Evolutionary conservation across 2,888 invertebrate species (phyloP), one percentile per base, ranked within the genome.

Genomic region (Idaea dimidiata): DNA sequence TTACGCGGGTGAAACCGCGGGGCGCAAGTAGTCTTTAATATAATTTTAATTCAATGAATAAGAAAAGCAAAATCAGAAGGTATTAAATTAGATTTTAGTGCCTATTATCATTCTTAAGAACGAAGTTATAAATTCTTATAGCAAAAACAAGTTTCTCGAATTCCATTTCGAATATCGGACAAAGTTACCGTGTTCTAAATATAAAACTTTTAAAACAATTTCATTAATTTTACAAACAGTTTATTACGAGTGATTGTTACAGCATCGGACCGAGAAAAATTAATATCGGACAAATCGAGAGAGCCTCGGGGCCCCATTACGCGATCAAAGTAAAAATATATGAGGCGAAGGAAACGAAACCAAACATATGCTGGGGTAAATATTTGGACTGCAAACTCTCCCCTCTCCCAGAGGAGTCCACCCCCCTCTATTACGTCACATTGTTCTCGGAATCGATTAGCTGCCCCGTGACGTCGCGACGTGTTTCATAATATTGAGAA

Each of bases 311-410:
- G 82, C 83, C 83, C 86, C 79, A 88, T 91, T 91, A 89, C 82
- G 69, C 83, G 85, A 88, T 89, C 88, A 89, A 89, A 90, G 90
- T 86, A 87, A 91, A 91, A 91, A 91, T 91, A 91, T 91, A 91
- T 91, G 91, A 91, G 84, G 87, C 89, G 87, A 83, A 89, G 88
- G 86, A 89, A 91, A 91, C 87, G 91, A 91, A 91, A 89, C 88
- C 89, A 90, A 91, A 89, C 91, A 91, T 89, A 89, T 89, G 89
- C 88, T 80, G 79, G 80, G 74, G 84, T 86, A 91, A 91, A 91
- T 91, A 91, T 92, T 91, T 90, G 88, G 85, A 83, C 83, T 80
- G 82, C 75, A 79, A 76, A 75, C 76, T 77, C 75, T 78, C 73
- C 79, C 80, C 59, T 74, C 74, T 74, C 75, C 79, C 43, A 43